A percentile compares a stretch with the other conserved stretches of the same genome.
phyloP scores from a whole-genome alignment of 2,888 invertebrate genomes.

The Oxyteleia sp. region DNA sequence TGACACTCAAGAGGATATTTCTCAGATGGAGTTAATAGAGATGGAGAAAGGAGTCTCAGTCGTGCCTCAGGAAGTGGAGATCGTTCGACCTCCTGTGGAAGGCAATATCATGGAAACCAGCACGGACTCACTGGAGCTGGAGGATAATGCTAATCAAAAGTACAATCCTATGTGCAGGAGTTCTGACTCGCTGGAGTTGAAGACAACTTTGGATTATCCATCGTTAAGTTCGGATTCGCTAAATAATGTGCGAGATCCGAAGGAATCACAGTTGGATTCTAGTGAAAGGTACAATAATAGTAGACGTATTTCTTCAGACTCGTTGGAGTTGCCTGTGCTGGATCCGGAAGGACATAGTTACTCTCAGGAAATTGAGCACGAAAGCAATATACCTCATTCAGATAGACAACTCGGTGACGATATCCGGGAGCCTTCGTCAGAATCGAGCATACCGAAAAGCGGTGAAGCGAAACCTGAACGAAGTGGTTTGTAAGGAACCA shows the following conservation, averaged over 20 bases:
- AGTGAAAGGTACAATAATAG: conserved; percentile 79
- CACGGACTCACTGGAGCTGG: conserved; percentile 90
- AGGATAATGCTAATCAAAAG: conserved; percentile 86
- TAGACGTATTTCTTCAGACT: conserved; percentile 86
- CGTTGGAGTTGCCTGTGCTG: conserved; percentile 83
- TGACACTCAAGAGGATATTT: conserved; percentile 89
- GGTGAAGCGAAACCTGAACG: conserved; percentile 79
- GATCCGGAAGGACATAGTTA: conserved; percentile 79
- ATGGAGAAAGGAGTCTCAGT: conserved; percentile 74
- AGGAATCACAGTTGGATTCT: conserved; percentile 77
- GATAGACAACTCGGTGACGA: conserved; percentile 73
- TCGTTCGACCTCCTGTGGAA: conserved; percentile 76
- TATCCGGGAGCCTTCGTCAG: conserved; percentile 75
- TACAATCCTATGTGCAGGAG: conserved; percentile 89
- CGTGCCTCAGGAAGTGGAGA: conserved; percentile 52
- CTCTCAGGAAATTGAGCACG: conserved; percentile 62
- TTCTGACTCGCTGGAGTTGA: conserved; percentile 91
- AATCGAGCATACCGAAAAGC: conserved; percentile 76
- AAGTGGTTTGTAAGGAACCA: conserved; percentile 78
- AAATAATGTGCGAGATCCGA: conserved; percentile 83
- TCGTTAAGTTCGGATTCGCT: conserved; percentile 86
- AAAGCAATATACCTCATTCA: conserved; percentile 74
- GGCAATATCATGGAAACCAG: conserved; percentile 89
- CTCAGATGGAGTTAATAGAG: conserved; percentile 84
- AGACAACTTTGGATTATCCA: conserved; percentile 88